phyloP scores from a whole-genome alignment of 2,797 vertebrate genomes.

The Lithobates pipiens region DNA sequence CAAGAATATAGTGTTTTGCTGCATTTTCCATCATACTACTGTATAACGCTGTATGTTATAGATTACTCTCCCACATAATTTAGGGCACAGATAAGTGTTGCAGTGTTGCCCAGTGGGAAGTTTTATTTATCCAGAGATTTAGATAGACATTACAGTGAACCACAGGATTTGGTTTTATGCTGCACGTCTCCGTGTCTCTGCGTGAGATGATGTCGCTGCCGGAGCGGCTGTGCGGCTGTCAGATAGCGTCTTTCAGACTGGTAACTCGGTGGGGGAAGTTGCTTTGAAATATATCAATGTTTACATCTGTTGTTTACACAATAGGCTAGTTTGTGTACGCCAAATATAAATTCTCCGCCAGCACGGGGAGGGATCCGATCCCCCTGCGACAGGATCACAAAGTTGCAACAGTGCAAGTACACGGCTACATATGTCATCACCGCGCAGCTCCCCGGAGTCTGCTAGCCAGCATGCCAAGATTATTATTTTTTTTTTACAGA shows the following conservation, averaged over 20 bases:
- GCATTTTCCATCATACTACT: not conserved
- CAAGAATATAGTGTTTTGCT: not conserved
- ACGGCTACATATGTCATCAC: not conserved
- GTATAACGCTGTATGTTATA: not conserved
- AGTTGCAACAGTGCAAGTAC: not conserved
- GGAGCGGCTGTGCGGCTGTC: not conserved
- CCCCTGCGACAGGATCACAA: not conserved
- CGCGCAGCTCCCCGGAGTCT: too few relatives aligned
- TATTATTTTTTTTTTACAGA: too few relatives aligned
- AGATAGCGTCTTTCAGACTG: slow-evolving; percentile 19
- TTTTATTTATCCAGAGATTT: not conserved
- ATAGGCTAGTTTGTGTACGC: slow-evolving; percentile 11
- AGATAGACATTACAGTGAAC: not conserved
- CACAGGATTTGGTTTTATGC: not conserved
- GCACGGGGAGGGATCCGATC: not conserved
- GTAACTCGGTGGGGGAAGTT: slow-evolving; percentile 18
- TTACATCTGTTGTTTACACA: slow-evolving; percentile 46
- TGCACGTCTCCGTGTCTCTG: not conserved
- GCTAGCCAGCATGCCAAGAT: too few relatives aligned
- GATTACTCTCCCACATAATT: slow-evolving; percentile 2
- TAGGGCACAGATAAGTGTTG: not conserved
- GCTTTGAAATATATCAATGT: slow-evolving; percentile 42
- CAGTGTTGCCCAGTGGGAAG: not conserved
- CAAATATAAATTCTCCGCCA: not conserved
- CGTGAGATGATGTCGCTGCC: not conserved